Evolutionary conservation across 1,140 invertebrate genomes (phyloP), one percentile per base, ranked within the genome.

Genomic region (Hesperophylax magnus): DNA sequence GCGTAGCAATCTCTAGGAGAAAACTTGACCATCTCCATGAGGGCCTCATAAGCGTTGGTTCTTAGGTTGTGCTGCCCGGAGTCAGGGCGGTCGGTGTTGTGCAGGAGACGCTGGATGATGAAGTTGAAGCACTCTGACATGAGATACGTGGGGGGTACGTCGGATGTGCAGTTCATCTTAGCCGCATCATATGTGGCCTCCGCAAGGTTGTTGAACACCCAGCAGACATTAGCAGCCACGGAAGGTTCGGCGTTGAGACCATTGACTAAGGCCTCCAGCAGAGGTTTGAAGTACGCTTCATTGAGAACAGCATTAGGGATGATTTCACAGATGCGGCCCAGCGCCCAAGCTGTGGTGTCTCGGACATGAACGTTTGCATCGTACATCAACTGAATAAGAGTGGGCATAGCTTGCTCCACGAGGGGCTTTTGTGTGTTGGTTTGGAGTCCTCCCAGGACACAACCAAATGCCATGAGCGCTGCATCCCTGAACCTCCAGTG

Each of bases 21-120:
- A 87, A 99, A 99, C 88, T 99, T 99, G n/a, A 99, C 96, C 95
- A 99, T 96, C 90, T 99, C 98, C 98, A 99, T 99, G 0, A 99
- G 90, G 1, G 98, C 98, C 90, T 99, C 98, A 88, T 99, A 99
- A 2, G 99, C 98, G 69, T 98, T 98, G 65, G 97, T 96, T 85
- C 98, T 92, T 65, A 99, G 91, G 91, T 99, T 99, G 24, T 97
- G 95, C 88, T 96, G 95, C 1, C 94, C 93, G 1, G 95, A 96
- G 89, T 97, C 95, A 69, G 93, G 93, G 83, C 98, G 92, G 88
- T 99, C 98, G 1, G 98, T 99, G 0, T 98, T 98, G 87, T 97
- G 96, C 18, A 99, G 89, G 2, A 99, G 90, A 84, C 96, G 93
- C 65, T 96, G 92, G 67, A 99, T 94, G 86, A 99, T 99, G 81